phyloP scores from a whole-genome alignment of 2,888 invertebrate species.

The Litoditis marina region DNA sequence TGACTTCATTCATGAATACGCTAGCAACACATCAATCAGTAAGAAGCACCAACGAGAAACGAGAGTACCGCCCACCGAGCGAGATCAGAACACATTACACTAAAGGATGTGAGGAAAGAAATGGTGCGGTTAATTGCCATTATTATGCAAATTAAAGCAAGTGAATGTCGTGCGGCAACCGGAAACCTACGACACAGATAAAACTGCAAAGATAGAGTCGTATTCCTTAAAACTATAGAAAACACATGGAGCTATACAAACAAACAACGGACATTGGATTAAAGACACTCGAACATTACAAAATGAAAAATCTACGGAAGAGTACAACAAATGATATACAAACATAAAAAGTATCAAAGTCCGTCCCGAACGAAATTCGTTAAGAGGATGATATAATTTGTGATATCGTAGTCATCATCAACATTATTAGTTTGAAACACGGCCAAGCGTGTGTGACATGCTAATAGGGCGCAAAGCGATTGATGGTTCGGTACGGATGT shows the following conservation, averaged over 20 bases:
- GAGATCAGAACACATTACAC: constrained; percentile 14
- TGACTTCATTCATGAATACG: constrained; percentile 25
- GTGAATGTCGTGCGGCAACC: constrained; percentile 13
- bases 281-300: too few species aligned
- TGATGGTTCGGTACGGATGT: constrained; percentile 35
- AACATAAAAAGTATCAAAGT: too few species aligned
- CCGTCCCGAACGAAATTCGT: constrained; percentile 17
- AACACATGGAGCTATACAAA: too few species aligned
- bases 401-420: constrained; percentile 18
- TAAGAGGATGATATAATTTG: constrained; percentile 19
- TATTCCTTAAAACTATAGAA: too few species aligned
- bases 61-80: constrained; percentile 17
- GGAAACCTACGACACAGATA: constrained; percentile 10
- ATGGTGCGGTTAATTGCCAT: constrained; percentile 10
- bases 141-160: constrained; percentile 20
- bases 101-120: constrained; percentile 7
- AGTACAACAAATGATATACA: too few species aligned
- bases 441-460: too few species aligned
- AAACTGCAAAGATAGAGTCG: too few species aligned
- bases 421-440: too few species aligned
- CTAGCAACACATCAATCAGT: constrained; percentile 21
- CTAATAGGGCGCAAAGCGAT: constrained; percentile 48
- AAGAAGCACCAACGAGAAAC: constrained; percentile 18
- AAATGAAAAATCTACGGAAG: too few species aligned
- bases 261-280: too few species aligned